Evolutionary conservation across 1,140 invertebrate genomes (phyloP), one percentile per base, ranked within the genome.

Genomic region (Archegozetes longisetosus): DNA sequence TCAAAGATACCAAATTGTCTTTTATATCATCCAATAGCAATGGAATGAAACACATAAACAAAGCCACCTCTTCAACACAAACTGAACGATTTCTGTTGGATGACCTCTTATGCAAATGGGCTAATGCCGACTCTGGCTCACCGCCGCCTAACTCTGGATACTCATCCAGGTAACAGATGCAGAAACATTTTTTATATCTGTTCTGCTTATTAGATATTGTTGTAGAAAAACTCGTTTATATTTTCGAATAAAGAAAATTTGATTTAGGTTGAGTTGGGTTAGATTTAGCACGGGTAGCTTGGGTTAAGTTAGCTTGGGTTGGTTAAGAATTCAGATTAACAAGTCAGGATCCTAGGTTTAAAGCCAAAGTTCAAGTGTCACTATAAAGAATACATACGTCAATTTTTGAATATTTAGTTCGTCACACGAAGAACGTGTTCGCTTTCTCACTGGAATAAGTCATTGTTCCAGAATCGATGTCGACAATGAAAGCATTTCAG

Each of bases 61-160:
- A 62, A 28, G 57, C 53, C 14, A 52, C 48, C 25, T 60, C 20
- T 52, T 59, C 26, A 53, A 63, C 53, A 53, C 62, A 46, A 62
- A 61, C 40, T 17, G 61, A 59, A 28, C 53, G 46, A 28, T 50
- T 13, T 47, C 20, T 55, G 23, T 29, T 62, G 12, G 48, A 51
- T 28, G 32, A 55, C 23, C 32, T 55, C 28, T 22, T 64, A 28
- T 17, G 60, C 28, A 62, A 54, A 50, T n/a, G 54, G 20, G 54
- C 17, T 40, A 40, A 40, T 17, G 32, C 47, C 27, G 62, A 63
- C 25, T 54, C 58, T n/a, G 54, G 58, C n/a, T 63, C 62, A 48
- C 62, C 58, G 1, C 62, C 62, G 14, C 62, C 62, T 12, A 63
- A 61, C 26, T 65, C 64, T 2, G 64, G 64, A 14, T 65, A 63